Evolutionary conservation across 2,797 vertebrate genomes (phyloP), one percentile per base, ranked within the genome.

Genomic region (Channa striata): DNA sequence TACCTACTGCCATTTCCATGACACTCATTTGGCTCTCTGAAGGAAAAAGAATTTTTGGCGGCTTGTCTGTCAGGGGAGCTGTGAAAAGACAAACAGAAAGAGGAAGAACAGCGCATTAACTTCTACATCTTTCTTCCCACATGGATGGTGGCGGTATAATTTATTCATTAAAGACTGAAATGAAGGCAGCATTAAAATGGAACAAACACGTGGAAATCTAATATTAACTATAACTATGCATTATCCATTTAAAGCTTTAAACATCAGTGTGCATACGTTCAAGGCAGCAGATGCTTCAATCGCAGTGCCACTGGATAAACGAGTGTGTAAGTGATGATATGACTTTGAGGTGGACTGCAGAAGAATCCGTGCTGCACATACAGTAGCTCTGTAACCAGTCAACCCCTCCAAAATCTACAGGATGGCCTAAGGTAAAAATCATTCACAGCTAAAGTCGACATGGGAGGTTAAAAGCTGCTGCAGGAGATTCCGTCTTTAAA

Each of bases 61-160:
- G 96, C 87, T 97, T 97, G 95, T 98, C 97, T 82, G 97, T 99
- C 88, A 98, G 88, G 68, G 98, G 97, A 44, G 98, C 97, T 99
- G 94, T 71, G 93, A 93, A 84, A 85, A 87, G 87, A 85, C 53
- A 76, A 74, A 78, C 36, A 84, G 50, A 78, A 64, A 69, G 30
- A 73, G 21, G 47, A 79, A 20, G 64, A 10, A 77, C 68, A 67
- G 48, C 51, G 67, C 50, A 80, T 83, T 83, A 68, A 79, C 78
- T 65, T 76, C 70, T 47, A 72, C 74, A 75, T 84, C 54, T 54
- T 36, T 72, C 71, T 79, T 53, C 68, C 71, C 20, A 30, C 8
- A 13, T 59, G 71, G 73, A 81, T 71, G 63, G 78, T 52, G 59
- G 70, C 70, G 63, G 76, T 58, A 78, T 80, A 72, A 89, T 82